Percentiles rank a stretch among this genome's conserved stretches.
phyloP scores from a whole-genome alignment of 1,140 invertebrate genomes.

The Argopecten irradians region DNA sequence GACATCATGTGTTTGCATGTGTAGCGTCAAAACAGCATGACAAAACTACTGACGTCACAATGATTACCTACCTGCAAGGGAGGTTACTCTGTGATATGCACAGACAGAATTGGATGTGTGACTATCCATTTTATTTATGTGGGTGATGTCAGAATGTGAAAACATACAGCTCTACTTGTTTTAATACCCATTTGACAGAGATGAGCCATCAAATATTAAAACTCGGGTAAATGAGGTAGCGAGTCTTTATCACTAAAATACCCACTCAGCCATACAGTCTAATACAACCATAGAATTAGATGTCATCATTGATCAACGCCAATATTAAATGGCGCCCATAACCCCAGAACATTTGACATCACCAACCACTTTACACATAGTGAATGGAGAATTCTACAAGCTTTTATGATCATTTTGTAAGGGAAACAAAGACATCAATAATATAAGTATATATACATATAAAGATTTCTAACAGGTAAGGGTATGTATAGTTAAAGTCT shows the following conservation, averaged over 20 bases:
- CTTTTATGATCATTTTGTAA: not conserved
- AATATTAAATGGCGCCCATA: not conserved
- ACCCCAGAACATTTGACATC: not conserved
- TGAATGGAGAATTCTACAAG: not conserved
- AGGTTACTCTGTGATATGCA: too few species aligned
- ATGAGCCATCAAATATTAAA: not conserved
- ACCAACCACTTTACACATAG: not conserved
- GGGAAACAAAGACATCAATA: not conserved
- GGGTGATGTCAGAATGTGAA: not conserved
- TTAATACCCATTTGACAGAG: not conserved
- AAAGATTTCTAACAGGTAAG: not conserved
- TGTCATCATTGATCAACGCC: not conserved
- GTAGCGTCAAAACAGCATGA: too few species aligned
- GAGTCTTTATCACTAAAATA: not conserved
- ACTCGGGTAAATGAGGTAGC: not conserved
- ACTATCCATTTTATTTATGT: not conserved
- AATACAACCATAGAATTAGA: not conserved
- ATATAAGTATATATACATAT: not conserved
- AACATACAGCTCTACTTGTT: not conserved
- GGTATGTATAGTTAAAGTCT: not conserved
- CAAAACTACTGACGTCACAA: too few species aligned
- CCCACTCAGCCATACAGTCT: not conserved
- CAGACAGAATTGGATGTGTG: not conserved
- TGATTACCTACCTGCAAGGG: too few species aligned
- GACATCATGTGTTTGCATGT: too few species aligned